These are phyloP conservation scores for Neodiprion lecontei DNA, from an alignment of 1,140 invertebrate species.

Conservation along the genomic window DNA sequence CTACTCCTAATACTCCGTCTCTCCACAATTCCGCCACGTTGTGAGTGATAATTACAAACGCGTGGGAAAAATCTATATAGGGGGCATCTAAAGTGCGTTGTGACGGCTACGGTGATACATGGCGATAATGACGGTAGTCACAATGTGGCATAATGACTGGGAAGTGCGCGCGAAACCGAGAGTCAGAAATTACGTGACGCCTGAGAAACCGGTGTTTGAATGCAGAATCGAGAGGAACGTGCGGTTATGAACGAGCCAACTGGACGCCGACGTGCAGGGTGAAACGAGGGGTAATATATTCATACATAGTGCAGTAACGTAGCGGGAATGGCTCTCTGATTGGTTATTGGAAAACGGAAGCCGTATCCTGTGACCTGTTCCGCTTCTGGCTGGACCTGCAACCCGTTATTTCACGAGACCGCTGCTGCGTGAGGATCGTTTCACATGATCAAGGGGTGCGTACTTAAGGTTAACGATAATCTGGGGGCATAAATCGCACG, in stretches of 20 bases:
- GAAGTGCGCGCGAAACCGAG: background rate
- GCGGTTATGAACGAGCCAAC: background rate
- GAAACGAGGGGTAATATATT: background rate
- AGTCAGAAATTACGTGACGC: background rate
- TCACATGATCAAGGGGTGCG: too few relatives aligned
- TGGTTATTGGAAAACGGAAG: constrained; percentile 7
- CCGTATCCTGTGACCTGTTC: background rate
- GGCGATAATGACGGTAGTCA: too few relatives aligned
- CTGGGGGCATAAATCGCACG: too few relatives aligned
- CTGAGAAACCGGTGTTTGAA: background rate
- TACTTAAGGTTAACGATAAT: too few relatives aligned
- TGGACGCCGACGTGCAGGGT: background rate
- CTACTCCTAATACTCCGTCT: too few relatives aligned
- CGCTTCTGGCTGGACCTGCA: background rate
- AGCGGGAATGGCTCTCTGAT: background rate
- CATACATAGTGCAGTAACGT: background rate
- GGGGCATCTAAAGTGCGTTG: too few relatives aligned
- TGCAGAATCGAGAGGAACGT: background rate
- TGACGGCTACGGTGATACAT: too few relatives aligned
- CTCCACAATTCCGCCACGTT: too few relatives aligned
- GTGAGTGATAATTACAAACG: too few relatives aligned
- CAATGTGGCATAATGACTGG: too few relatives aligned
- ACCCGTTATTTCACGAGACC: background rate
- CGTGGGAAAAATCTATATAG: too few relatives aligned
- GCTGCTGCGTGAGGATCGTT: too few relatives aligned